These are phyloP conservation scores for Dinoponera quadriceps DNA, from an alignment of 1,140 invertebrate genomes.

Conservation along the genomic window DNA sequence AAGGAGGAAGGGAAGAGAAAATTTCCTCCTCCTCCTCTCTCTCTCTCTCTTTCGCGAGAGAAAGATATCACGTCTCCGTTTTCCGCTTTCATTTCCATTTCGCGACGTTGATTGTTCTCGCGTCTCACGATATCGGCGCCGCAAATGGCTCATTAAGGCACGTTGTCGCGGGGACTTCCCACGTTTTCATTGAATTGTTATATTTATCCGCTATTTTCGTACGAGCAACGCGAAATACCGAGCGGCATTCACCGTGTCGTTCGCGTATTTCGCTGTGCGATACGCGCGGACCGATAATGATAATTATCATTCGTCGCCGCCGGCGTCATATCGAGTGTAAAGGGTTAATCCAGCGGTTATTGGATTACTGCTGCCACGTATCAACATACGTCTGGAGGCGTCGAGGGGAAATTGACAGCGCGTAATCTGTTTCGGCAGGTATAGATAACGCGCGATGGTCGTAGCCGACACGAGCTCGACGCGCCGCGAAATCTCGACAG, in stretches of 20 bases:
- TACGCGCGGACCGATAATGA: constrained; percentile 15
- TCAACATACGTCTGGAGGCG: constrained; percentile 10
- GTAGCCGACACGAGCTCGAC: background rate
- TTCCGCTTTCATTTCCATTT: background rate
- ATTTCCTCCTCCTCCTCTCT: too few species aligned
- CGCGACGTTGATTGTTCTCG: background rate
- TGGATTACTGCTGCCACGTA: constrained; percentile 23
- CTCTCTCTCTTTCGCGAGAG: too few species aligned
- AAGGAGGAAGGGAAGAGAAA: too few species aligned
- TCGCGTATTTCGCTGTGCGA: background rate
- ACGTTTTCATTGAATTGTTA: too few species aligned
- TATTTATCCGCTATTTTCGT: too few species aligned
- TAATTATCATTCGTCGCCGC: background rate
- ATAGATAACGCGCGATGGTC: constrained; percentile 9
- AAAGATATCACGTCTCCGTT: too few species aligned
- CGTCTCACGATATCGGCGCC: background rate
- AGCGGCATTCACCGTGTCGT: too few species aligned
- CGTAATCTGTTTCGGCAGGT: constrained; percentile 54
- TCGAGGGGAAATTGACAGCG: constrained; percentile 36
- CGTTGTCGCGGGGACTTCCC: too few species aligned
- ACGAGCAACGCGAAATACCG: too few species aligned
- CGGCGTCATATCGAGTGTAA: background rate
- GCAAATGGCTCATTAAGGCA: too few species aligned
- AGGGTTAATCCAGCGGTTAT: constrained; percentile 37
- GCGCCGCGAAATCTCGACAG: constrained; percentile 7